These are phyloP conservation scores for Cherax quadricarinatus DNA, from an alignment of 1,140 invertebrate species.

Conservation along the genomic window DNA sequence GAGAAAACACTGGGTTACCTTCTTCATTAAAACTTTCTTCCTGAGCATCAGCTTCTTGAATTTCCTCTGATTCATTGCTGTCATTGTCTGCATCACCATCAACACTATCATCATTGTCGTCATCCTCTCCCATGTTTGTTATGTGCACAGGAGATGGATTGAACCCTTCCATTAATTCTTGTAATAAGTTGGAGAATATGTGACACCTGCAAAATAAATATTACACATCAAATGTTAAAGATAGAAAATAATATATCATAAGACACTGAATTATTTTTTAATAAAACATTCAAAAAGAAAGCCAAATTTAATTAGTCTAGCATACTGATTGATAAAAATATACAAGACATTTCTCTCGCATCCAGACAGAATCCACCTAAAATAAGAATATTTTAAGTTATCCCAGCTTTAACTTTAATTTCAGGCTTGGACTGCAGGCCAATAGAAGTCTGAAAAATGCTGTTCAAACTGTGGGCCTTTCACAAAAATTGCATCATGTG, in stretches of 20 bases:
- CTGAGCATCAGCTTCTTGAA: background rate
- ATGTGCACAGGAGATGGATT: background rate
- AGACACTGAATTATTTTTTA: too few relatives aligned
- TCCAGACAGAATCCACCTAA: too few relatives aligned
- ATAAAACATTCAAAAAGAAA: too few relatives aligned
- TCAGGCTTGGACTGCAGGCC: too few relatives aligned
- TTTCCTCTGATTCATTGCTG: background rate
- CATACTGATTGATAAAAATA: too few relatives aligned
- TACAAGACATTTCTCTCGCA: too few relatives aligned
- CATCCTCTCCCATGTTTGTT: background rate
- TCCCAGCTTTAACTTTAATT: too few relatives aligned
- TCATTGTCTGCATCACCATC: slow-evolving; percentile 1
- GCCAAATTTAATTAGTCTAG: too few relatives aligned
- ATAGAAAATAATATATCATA: background rate
- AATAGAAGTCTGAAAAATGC: too few relatives aligned
- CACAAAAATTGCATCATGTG: too few relatives aligned
- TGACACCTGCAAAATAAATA: background rate
- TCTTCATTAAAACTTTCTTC: background rate
- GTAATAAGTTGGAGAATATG: background rate
- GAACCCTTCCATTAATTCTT: background rate
- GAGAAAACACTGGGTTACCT: background rate
- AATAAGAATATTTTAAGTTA: too few relatives aligned
- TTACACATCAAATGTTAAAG: background rate
- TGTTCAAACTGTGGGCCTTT: too few relatives aligned
- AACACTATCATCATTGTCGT: background rate